A percentile compares a stretch with the other conserved stretches of the same genome.
phyloP scores from a whole-genome alignment of 2,888 invertebrate genomes.

The Clitarchus hookeri region DNA sequence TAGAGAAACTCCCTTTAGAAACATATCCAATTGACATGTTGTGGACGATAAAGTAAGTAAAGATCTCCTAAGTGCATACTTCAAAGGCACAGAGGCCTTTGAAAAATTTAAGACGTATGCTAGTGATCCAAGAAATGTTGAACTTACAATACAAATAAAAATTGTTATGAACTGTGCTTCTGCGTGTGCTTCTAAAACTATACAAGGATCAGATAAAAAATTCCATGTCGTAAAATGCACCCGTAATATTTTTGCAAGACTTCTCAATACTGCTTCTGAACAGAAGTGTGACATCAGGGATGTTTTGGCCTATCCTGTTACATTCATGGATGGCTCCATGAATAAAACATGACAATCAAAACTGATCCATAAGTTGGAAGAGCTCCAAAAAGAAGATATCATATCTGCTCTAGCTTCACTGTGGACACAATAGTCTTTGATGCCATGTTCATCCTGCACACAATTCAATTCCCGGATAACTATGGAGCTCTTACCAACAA shows the following conservation, averaged over 20 bases:
- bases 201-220: neutral
- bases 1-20: constrained; percentile 6
- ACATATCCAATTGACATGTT: constrained; percentile 1
- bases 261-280: neutral
- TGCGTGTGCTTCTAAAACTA: constrained; percentile 4
- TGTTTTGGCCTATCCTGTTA: constrained; percentile 18
- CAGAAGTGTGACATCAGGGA: neutral
- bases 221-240: constrained; percentile 15
- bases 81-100: constrained; percentile 23
- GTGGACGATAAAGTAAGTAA: constrained; percentile 16
- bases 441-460: constrained; percentile 16
- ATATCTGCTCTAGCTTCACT: neutral
- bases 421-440: constrained; percentile 23
- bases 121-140: neutral
- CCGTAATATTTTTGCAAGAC: constrained; percentile 19
- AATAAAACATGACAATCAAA: constrained; percentile 18
- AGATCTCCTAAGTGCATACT: constrained; percentile 18
- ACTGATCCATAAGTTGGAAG: constrained; percentile 20
- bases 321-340: neutral
- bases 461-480: constrained; percentile 3
- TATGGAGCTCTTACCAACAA: constrained; percentile 17
- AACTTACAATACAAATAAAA: neutral
- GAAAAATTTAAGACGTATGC: constrained; percentile 15
- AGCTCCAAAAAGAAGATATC: neutral
- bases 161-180: constrained; percentile 19